Evolutionary conservation across 2,797 vertebrate species (phyloP).

Genomic region (Macropodus opercularis): DNA sequence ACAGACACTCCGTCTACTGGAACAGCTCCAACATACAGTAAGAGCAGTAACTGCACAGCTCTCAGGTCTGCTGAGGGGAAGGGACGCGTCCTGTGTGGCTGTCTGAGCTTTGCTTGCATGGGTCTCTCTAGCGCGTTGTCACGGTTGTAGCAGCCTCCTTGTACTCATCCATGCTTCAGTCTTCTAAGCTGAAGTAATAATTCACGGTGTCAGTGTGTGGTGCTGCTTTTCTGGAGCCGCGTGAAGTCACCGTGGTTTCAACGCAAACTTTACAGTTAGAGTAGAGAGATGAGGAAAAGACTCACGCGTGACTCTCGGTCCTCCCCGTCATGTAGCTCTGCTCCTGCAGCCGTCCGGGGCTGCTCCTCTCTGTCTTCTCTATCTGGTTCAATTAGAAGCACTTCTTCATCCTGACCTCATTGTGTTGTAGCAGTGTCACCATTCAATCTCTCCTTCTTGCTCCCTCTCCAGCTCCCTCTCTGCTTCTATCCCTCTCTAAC

Average conservation of each 20-base stretch:
- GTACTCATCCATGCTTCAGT: not conserved
- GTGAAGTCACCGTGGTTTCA: conserved; percentile 40
- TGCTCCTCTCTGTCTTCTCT: conserved; percentile 66
- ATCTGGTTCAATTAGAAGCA: conserved; percentile 83
- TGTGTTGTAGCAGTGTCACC: conserved; percentile 82
- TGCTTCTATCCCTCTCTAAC: conserved; percentile 64
- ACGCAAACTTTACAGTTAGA: too few species aligned
- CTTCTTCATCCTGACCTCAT: conserved; percentile 85
- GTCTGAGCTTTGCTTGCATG: not conserved
- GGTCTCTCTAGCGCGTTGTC: not conserved
- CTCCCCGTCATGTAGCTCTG: conserved; percentile 35
- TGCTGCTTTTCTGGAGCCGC: conserved; percentile 21
- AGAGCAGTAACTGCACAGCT: conserved; percentile 78
- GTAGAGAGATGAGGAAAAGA: conserved; percentile 13
- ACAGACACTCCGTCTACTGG: conserved; percentile 93
- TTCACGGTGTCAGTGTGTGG: conserved; percentile 1
- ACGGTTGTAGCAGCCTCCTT: not conserved
- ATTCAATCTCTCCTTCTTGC: conserved; percentile 75
- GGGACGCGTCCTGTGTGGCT: conserved; percentile 17
- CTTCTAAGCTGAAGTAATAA: not conserved
- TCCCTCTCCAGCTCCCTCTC: conserved; percentile 50
- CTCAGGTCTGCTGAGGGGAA: conserved; percentile 16
- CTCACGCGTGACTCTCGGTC: conserved; percentile 26
- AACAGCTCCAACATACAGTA: conserved; percentile 97
- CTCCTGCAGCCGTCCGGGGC: conserved; percentile 43